Evolutionary conservation across 2,113 vertebrate genomes (phyloP).

Genomic region (Typhlomys cinereus): DNA sequence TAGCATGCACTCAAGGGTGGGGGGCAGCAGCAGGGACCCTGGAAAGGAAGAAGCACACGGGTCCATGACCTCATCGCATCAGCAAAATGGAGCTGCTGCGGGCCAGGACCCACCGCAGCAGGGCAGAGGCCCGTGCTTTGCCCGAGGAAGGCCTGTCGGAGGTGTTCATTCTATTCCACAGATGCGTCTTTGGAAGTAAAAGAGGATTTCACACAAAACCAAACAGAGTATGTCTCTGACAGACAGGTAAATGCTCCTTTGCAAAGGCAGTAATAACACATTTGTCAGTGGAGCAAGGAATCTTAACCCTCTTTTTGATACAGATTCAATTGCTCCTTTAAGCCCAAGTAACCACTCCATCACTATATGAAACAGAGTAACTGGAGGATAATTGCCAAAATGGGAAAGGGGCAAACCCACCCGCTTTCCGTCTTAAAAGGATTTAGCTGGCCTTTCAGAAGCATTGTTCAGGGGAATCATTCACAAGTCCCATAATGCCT

Average conservation of each 20-base stretch:
- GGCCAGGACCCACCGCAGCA: not conserved
- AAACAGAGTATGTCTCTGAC: constrained; percentile 71
- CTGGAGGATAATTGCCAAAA: constrained; percentile 64
- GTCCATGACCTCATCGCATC: not conserved
- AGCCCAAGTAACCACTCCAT: constrained; percentile 69
- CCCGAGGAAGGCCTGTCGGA: constrained; percentile 48
- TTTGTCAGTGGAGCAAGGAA: constrained; percentile 58
- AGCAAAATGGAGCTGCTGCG: constrained; percentile 32
- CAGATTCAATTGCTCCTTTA: constrained; percentile 73
- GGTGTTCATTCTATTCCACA: constrained; percentile 42
- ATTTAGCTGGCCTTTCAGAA: constrained; percentile 60
- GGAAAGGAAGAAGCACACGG: not conserved
- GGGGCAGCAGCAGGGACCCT: not conserved
- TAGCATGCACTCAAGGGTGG: not conserved
- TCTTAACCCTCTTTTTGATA: constrained; percentile 73
- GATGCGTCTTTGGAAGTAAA: constrained; percentile 35
- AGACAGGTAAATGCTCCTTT: constrained; percentile 71
- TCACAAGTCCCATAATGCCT: not conserved
- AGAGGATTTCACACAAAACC: constrained; percentile 66
- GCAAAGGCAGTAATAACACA: constrained; percentile 61
- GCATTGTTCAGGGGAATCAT: not conserved
- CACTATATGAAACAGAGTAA: constrained; percentile 55
- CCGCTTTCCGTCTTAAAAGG: constrained; percentile 53
- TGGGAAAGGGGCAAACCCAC: constrained; percentile 52
- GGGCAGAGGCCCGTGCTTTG: not conserved